Base-by-base conservation (phyloP, 2,888 invertebrate genomes). In the Drosophila kokeensis region DNA sequence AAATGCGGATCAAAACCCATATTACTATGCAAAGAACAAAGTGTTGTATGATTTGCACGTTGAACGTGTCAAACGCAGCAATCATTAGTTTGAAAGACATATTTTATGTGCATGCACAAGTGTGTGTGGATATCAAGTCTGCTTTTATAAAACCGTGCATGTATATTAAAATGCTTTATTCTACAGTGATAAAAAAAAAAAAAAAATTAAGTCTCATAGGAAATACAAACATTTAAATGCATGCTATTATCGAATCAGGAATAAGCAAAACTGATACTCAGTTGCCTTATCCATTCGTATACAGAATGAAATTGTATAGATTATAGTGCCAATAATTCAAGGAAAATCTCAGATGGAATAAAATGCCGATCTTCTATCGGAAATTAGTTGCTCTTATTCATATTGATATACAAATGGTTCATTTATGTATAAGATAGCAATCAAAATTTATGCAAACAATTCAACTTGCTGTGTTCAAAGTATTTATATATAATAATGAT, bases 1-100 rank as follows among this genome's bases (percentile, higher is more conserved):
- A 61, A 95, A 93, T 90, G 95, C 96, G 70, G 93, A 94, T 63
- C 95, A 97, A 89, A 98, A 98, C 94, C 97, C 96, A 34, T 96
- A 96, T 93, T 98, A 98, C 92, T 98, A 96, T 92, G 96, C 96
- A 85, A 95, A 95, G 82, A 98, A 98, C 93, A 97, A 97, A 94
- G 93, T 98, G 90, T 94, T 98, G 89, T 97, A 96, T 94, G 96
- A 97, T 93, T 94, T 97, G 92, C 97, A 98, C 93, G 94, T 97
- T 92, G 96, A 97, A 90, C 94, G 97, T 91, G 93, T 96, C 91
- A 96, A 96, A 93, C 95, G 98, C 48, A 72, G 58, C 70, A 69
- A 61, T 69, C 84, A 78, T 18, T 87, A 93, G 38, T 60, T 73
- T 50, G 34, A 63, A 52, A 49, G 8, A 49, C 21, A 62, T 24